Percentiles rank a stretch among this genome's conserved stretches.
Conservation (phyloP, 2,888 invertebrate genomes). For the Patella depressa region DNA sequence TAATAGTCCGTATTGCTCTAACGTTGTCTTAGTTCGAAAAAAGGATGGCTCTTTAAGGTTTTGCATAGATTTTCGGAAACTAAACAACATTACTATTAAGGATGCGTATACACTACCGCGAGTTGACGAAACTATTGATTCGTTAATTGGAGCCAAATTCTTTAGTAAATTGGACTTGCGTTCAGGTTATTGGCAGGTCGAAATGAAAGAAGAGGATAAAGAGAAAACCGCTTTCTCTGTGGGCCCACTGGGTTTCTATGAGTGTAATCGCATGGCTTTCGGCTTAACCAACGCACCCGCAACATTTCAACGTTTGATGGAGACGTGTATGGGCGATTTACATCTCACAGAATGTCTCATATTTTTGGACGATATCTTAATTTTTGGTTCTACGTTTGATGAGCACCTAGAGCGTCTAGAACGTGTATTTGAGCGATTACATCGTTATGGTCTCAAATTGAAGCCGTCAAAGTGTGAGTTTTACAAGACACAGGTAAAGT, state of each 20-base stretch:
- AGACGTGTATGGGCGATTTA: slow-evolving; percentile 29
- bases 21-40: too few species aligned
- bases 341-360: slow-evolving; percentile 34
- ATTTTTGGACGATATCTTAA: slow-evolving; percentile 42
- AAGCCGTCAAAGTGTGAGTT: slow-evolving; percentile 29
- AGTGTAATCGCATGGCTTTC: slow-evolving; percentile 36
- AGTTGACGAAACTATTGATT: too few species aligned
- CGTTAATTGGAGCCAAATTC: too few species aligned
- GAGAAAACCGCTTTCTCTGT: too few species aligned
- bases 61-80: too few species aligned
- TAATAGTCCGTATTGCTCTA: too few species aligned
- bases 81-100: too few species aligned
- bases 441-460: slow-evolving; percentile 29
- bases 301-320: slow-evolving; percentile 37
- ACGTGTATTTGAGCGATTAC: slow-evolving; percentile 28
- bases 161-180: too few species aligned
- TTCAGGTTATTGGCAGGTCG: too few species aligned
- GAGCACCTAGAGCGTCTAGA: slow-evolving; percentile 25
- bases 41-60: too few species aligned
- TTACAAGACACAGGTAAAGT: slow-evolving; percentile 28
- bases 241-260: slow-evolving; percentile 31
- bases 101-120: too few species aligned
- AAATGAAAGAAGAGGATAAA: too few species aligned
- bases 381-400: slow-evolving; percentile 30
- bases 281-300: slow-evolving; percentile 33